These are phyloP conservation scores for Glossophaga mutica DNA, from an alignment of 2,797 vertebrate species.

Conservation along the genomic window DNA sequence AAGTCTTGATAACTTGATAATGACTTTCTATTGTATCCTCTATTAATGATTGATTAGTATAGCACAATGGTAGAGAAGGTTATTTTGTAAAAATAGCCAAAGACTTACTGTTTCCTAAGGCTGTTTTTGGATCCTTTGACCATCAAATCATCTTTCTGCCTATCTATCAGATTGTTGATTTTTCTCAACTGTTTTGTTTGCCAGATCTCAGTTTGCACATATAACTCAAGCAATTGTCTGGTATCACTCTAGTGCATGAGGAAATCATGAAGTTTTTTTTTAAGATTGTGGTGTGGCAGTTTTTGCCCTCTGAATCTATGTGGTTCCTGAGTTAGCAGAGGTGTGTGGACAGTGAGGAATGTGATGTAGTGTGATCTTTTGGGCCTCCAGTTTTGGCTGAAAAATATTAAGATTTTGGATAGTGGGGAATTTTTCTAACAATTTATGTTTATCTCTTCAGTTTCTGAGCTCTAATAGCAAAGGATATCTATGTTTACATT, in stretches of 20 bases:
- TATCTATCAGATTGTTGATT: not conserved
- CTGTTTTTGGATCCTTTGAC: not conserved
- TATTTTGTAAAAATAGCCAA: not conserved
- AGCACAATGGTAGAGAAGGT: not conserved
- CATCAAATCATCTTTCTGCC: not conserved
- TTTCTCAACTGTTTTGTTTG: not conserved
- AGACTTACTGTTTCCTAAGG: not conserved
- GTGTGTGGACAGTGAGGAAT: not conserved
- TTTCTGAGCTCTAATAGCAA: not conserved
- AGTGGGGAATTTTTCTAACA: not conserved
- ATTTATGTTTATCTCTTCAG: not conserved
- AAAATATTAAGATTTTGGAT: not conserved
- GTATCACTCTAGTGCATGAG: not conserved
- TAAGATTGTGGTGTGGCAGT: not conserved
- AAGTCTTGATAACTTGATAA: not conserved
- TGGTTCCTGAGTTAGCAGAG: not conserved
- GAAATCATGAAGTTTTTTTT: not conserved
- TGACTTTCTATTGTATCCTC: not conserved
- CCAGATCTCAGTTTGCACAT: not conserved
- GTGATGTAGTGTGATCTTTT: not conserved
- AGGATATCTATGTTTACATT: not conserved
- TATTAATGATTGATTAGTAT: not conserved
- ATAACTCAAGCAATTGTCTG: not conserved
- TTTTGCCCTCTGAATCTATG: not conserved
- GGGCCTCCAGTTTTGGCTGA: not conserved